Conservation (phyloP, 2,113 vertebrate genomes). For the Irena cyanogastra region DNA sequence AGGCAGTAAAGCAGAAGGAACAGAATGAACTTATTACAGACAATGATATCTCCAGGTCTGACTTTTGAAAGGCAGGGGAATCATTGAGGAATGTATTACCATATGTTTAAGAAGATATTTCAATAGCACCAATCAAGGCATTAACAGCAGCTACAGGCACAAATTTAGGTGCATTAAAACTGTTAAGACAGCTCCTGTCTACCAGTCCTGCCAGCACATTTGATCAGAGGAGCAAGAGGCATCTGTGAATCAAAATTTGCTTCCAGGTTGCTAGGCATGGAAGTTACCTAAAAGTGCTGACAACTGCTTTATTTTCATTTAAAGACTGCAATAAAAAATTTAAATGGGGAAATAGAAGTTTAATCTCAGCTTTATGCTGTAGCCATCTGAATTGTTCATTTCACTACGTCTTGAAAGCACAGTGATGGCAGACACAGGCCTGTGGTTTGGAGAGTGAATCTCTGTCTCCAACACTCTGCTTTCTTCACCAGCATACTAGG, state of each 20-base stretch:
- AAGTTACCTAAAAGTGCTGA: constrained; percentile 8
- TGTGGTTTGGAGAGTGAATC: not conserved
- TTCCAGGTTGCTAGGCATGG: constrained; percentile 5
- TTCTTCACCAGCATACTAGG: not conserved
- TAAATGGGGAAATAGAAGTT: not conserved
- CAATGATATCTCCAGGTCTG: constrained; percentile 36
- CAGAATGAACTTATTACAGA: constrained; percentile 27
- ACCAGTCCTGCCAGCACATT: not conserved
- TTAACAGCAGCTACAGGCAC: constrained; percentile 31
- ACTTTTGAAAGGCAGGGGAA: constrained; percentile 17
- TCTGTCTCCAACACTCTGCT: not conserved
- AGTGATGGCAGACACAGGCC: not conserved
- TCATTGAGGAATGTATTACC: constrained; percentile 31
- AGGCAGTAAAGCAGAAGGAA: constrained; percentile 26
- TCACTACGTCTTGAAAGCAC: not conserved
- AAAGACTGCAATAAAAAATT: not conserved
- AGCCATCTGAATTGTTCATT: not conserved
- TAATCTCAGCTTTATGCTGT: not conserved
- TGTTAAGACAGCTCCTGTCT: constrained; percentile 22
- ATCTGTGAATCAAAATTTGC: constrained; percentile 21
- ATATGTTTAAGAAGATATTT: constrained; percentile 33
- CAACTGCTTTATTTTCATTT: not conserved
- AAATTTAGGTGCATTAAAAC: constrained; percentile 31
- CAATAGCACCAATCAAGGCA: constrained; percentile 35
- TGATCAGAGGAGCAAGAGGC: not conserved